Evolutionary conservation across 92 coral and sea anemone genomes (phyloP).

Genomic region (Palythoa grandis): DNA sequence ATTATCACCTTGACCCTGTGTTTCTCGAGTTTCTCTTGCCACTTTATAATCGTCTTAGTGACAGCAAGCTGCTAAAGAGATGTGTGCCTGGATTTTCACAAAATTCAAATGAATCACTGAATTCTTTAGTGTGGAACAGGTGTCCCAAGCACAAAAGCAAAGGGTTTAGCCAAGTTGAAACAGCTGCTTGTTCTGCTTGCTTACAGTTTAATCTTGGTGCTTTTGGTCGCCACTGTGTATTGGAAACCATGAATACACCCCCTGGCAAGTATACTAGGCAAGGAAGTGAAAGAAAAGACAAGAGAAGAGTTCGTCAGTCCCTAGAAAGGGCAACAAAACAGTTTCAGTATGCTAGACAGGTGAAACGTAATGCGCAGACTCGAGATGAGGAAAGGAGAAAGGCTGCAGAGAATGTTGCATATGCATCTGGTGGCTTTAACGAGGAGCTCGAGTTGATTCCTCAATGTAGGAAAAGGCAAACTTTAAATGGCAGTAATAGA

Average conservation of each 20-base stretch:
- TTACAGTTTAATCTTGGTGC: constrained; percentile 21
- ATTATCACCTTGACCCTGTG: constrained; percentile 15
- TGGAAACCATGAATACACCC: constrained; percentile 13
- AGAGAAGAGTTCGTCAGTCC: constrained; percentile 21
- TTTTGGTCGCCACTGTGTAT: constrained; percentile 13
- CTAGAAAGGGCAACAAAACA: constrained; percentile 31
- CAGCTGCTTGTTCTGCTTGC: constrained; percentile 27
- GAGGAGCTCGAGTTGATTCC: constrained; percentile 22
- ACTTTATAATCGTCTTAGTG: constrained; percentile 2
- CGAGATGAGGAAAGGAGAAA: constrained; percentile 32
- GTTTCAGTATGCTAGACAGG: constrained; percentile 12
- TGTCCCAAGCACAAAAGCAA: no score
- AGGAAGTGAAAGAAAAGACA: constrained; percentile 28
- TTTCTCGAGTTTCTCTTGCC: constrained; percentile 4
- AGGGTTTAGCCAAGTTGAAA: constrained; percentile 10
- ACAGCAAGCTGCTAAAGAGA: constrained; percentile 17
- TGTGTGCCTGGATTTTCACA: constrained; percentile 28
- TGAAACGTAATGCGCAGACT: constrained; percentile 19
- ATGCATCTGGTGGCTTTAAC: constrained; percentile 13
- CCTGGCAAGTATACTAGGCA: constrained; percentile 24
- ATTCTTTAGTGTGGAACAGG: not conserved
- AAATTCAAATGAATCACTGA: constrained; percentile 12
- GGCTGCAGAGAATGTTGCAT: not conserved
- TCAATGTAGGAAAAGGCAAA: not conserved
- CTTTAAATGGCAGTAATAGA: not conserved